These are phyloP conservation scores for Spodoptera exigua DNA, from an alignment of 2,888 invertebrate genomes.

Conservation along the genomic window DNA sequence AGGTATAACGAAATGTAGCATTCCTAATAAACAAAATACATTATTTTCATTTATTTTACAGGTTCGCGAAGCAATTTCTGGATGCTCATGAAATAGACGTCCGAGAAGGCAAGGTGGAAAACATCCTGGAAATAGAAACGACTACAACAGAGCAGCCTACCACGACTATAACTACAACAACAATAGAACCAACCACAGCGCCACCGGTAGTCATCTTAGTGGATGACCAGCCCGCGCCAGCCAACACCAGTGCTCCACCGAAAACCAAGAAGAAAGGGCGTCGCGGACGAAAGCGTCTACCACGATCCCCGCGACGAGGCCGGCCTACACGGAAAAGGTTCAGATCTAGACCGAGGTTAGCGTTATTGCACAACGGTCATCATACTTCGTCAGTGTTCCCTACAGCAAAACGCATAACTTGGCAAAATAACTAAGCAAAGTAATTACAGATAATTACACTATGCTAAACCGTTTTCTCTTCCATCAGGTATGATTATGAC, in stretches of 20 bases:
- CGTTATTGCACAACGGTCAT: constrained; percentile 44
- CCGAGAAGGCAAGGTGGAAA: constrained; percentile 80
- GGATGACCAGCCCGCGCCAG: constrained; percentile 83
- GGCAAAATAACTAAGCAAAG: background rate
- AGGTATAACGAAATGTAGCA: too few relatives aligned
- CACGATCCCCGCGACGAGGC: constrained; percentile 82
- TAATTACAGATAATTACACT: too few relatives aligned
- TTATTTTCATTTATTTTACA: constrained; percentile 38
- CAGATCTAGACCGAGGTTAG: constrained; percentile 80
- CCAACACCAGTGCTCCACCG: constrained; percentile 74
- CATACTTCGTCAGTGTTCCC: constrained; percentile 1
- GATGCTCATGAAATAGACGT: constrained; percentile 90
- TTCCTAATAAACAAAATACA: too few relatives aligned
- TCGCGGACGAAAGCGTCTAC: constrained; percentile 78
- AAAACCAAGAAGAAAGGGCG: constrained; percentile 76
- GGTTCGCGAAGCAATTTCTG: constrained; percentile 92
- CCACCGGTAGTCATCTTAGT: constrained; percentile 84
- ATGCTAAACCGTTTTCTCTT: background rate
- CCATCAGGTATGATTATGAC: constrained; percentile 76
- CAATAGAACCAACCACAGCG: constrained; percentile 72
- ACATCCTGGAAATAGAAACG: constrained; percentile 75
- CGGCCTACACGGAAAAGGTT: constrained; percentile 85
- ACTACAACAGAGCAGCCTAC: constrained; percentile 75
- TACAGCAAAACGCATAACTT: constrained; percentile 28
- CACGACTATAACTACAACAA: constrained; percentile 63